Conservation (phyloP, 2,888 invertebrate genomes). For the Mamestra brassicae region DNA sequence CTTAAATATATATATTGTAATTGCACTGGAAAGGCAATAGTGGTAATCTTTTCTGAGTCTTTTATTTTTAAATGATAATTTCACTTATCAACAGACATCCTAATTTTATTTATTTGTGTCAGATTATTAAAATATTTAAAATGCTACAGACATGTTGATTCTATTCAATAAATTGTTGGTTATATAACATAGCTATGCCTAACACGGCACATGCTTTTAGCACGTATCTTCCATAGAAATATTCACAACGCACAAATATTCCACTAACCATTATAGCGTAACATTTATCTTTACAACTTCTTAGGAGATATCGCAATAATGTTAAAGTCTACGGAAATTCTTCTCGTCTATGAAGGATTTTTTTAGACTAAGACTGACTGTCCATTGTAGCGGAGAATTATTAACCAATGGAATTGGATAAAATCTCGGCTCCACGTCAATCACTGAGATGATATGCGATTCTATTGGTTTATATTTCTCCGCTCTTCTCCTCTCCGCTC, state of each 20-base stretch:
- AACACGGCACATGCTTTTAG: constrained; percentile 19
- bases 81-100: neutral
- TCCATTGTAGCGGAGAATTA: no score
- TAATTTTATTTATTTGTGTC: neutral
- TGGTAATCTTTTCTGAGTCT: constrained; percentile 33
- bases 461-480: no score
- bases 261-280: constrained; percentile 1
- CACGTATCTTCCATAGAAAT: constrained; percentile 39
- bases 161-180: neutral
- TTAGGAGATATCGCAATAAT: neutral
- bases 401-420: no score
- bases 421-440: no score
- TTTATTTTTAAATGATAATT: neutral
- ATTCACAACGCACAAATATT: constrained; percentile 47
- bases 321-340: neutral
- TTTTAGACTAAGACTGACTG: neutral
- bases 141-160: neutral
- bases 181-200: neutral
- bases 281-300: neutral
- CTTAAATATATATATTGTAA: constrained; percentile 48
- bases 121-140: neutral
- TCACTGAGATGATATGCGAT: no score
- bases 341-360: neutral
- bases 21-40: constrained; percentile 58
- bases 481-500: no score